Percentiles rank a stretch among this genome's conserved stretches.
Evolutionary conservation across 2,888 invertebrate genomes (phyloP).

Genomic region (Tipula confusa): DNA sequence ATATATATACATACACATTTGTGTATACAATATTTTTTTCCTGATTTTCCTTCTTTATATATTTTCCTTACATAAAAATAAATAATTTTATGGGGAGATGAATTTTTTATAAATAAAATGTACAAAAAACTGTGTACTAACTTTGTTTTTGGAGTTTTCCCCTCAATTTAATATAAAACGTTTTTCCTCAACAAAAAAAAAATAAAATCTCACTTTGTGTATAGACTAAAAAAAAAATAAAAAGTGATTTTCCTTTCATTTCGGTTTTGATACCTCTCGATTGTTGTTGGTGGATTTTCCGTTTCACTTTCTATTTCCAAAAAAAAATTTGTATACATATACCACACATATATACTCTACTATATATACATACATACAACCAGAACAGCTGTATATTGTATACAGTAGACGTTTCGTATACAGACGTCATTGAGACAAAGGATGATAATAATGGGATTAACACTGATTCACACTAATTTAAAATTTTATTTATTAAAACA

Average conservation of each 20-base stretch:
- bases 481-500: background rate
- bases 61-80: background rate
- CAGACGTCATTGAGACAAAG: background rate
- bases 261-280: background rate
- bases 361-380: background rate
- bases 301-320: background rate
- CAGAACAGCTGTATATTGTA: background rate
- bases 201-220: background rate
- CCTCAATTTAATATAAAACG: slow-evolving; percentile 12
- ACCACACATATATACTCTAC: too few species aligned
- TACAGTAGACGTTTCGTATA: background rate
- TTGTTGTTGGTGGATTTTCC: background rate
- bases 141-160: background rate
- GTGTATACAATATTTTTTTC: background rate
- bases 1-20: background rate
- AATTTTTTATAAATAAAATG: background rate
- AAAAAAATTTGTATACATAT: background rate
- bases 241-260: slow-evolving; percentile 25
- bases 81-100: background rate
- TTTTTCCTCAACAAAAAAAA: slow-evolving; percentile 4
- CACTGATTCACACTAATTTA: background rate
- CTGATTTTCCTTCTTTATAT: background rate
- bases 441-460: background rate
- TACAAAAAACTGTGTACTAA: background rate
- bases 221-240: background rate